Conservation (phyloP, 2,113 vertebrate genomes). For the Apodemus sylvaticus region DNA sequence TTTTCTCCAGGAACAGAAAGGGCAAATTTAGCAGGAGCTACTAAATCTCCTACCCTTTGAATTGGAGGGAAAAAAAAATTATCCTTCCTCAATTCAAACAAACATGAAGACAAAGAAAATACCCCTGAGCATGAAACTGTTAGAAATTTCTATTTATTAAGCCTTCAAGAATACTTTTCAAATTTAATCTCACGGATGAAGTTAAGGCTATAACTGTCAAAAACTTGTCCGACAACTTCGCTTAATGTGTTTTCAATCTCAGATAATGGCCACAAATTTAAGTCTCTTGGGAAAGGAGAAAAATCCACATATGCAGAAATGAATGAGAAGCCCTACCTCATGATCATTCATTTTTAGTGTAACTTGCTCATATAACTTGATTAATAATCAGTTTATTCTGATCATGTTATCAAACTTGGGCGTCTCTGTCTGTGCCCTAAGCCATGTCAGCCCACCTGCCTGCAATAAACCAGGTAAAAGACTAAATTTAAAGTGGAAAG, state of each 20-base stretch:
- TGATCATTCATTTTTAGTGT: not conserved
- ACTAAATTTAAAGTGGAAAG: not conserved
- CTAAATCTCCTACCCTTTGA: constrained; percentile 20
- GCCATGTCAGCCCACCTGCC: not conserved
- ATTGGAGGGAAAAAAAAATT: constrained; percentile 44
- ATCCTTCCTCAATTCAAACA: constrained; percentile 57
- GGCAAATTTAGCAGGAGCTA: constrained; percentile 45
- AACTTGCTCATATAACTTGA: not conserved
- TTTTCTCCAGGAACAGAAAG: constrained; percentile 64
- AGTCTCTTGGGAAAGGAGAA: constrained; percentile 44
- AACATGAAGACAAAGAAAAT: constrained; percentile 54
- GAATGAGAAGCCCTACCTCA: not conserved
- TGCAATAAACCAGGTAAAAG: not conserved
- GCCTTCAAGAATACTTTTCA: constrained; percentile 48
- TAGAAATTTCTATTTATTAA: constrained; percentile 57
- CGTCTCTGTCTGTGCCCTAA: not conserved
- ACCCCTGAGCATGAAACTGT: constrained; percentile 44
- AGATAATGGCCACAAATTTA: constrained; percentile 19
- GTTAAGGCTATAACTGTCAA: constrained; percentile 42
- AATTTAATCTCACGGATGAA: constrained; percentile 57
- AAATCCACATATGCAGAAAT: constrained; percentile 49
- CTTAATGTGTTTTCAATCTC: constrained; percentile 36
- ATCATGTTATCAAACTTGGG: not conserved
- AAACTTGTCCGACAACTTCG: constrained; percentile 36
- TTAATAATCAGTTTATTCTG: constrained; percentile 7